Percentiles rank a stretch among this genome's conserved stretches.
Evolutionary conservation across 1,140 invertebrate species (phyloP).

Genomic region (Macrotrachela quadricornifera): DNA sequence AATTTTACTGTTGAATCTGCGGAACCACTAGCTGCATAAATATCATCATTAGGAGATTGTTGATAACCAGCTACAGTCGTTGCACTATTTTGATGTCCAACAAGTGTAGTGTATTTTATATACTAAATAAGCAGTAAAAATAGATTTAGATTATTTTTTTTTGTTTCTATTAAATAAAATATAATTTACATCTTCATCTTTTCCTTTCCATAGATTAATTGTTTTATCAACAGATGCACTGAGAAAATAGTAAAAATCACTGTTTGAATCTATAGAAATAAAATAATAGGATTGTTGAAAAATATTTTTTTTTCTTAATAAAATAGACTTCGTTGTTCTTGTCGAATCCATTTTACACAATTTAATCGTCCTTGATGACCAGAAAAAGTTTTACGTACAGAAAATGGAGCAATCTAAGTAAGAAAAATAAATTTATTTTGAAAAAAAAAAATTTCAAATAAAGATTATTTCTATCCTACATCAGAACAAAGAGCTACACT

Average conservation of each 20-base stretch:
- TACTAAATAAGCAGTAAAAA: conserved; percentile 9
- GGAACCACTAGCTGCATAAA: conserved; percentile 16
- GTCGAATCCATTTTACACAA: conserved; percentile 49
- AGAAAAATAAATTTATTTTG: not conserved
- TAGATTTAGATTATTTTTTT: too few relatives aligned
- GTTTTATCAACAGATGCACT: conserved; percentile 51
- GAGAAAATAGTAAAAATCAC: conserved; percentile 41
- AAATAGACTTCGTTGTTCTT: too few relatives aligned
- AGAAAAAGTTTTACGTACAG: conserved; percentile 27
- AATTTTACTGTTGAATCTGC: conserved; percentile 25
- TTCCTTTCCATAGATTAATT: conserved; percentile 46
- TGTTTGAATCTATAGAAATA: conserved; percentile 7
- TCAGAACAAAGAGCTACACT: conserved; percentile 37
- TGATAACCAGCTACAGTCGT: conserved; percentile 12
- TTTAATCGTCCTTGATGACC: conserved; percentile 46
- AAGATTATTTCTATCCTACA: not conserved
- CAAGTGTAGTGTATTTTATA: conserved; percentile 10
- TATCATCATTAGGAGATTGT: conserved; percentile 13
- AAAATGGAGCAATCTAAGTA: conserved; percentile 8
- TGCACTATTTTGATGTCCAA: conserved; percentile 18
- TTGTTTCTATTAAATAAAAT: not conserved
- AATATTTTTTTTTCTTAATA: conserved; percentile 7
- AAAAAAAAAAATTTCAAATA: not conserved
- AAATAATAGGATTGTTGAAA: conserved; percentile 1
- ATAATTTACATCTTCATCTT: conserved; percentile 13